These are phyloP conservation scores for Leuciscus waleckii DNA, from an alignment of 2,797 vertebrate genomes.

Conservation along the genomic window DNA sequence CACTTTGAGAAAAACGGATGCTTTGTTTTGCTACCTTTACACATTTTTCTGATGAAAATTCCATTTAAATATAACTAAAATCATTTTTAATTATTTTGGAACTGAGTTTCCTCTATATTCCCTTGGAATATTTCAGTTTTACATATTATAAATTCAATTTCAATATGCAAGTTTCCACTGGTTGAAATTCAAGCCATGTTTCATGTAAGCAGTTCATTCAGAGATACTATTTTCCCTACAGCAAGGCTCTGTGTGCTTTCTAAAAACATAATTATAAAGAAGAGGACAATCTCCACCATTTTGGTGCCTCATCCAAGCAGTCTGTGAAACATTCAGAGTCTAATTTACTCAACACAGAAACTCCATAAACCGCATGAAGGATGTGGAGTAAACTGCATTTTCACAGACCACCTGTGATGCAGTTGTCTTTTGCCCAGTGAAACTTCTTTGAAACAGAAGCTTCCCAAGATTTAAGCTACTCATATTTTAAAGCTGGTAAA, in stretches of 20 bases:
- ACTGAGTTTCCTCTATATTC: background rate
- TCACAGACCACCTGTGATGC: conserved; percentile 13
- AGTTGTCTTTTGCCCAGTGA: background rate
- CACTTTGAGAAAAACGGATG: background rate
- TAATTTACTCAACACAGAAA: background rate
- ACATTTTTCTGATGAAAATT: background rate
- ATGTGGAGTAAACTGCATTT: conserved; percentile 5
- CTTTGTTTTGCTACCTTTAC: background rate
- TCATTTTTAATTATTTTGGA: conserved; percentile 5
- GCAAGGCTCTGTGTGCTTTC: conserved; percentile 34
- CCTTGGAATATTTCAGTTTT: conserved; percentile 6
- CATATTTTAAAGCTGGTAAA: background rate
- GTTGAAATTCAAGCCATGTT: conserved; percentile 28
- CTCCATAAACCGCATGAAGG: background rate
- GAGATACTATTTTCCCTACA: conserved; percentile 2
- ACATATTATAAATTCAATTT: conserved; percentile 34
- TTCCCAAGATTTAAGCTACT: background rate
- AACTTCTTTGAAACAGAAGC: background rate
- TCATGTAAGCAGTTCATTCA: conserved; percentile 25
- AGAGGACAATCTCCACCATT: background rate
- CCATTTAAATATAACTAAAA: background rate
- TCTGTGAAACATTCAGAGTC: background rate
- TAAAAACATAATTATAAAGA: conserved; percentile 37
- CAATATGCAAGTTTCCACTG: conserved; percentile 14
- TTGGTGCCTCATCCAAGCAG: conserved; percentile 1